Conservation (phyloP, 1,140 invertebrate species). For the Probaryconus sp. region DNA sequence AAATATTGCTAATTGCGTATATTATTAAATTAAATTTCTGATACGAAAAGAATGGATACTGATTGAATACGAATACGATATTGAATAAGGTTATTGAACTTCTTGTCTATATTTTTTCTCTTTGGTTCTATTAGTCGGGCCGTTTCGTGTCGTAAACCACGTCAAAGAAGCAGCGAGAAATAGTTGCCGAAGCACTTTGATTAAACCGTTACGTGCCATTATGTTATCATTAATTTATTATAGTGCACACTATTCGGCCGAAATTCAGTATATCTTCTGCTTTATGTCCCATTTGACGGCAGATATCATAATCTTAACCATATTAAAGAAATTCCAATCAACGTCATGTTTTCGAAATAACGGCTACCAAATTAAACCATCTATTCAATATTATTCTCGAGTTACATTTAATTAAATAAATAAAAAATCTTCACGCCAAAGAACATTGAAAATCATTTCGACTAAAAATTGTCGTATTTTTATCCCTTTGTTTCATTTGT, state of each 20-base stretch:
- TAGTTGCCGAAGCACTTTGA: slow-evolving; percentile 42
- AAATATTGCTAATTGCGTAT: too few species aligned
- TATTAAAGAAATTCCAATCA: slow-evolving; percentile 27
- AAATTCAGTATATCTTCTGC: slow-evolving; percentile 26
- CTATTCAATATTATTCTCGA: too few species aligned
- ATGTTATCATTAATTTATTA: slow-evolving; percentile 54
- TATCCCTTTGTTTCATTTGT: too few species aligned
- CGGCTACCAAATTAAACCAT: too few species aligned
- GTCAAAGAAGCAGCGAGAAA: slow-evolving; percentile 35
- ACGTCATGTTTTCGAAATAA: slow-evolving; percentile 30
- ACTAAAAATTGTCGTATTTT: too few species aligned
- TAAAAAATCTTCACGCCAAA: too few species aligned
- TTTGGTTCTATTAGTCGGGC: slow-evolving; percentile 26
- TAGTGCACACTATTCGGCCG: slow-evolving; percentile 18
- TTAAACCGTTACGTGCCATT: slow-evolving; percentile 48
- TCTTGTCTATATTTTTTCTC: slow-evolving; percentile 34
- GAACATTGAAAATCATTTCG: too few species aligned
- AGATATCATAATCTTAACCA: slow-evolving; percentile 33
- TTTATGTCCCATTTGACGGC: slow-evolving; percentile 28
- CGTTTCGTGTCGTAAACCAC: slow-evolving; percentile 40
- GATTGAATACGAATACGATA: slow-evolving; percentile 12
- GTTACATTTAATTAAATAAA: too few species aligned
- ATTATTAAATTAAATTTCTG: too few species aligned
- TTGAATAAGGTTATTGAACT: slow-evolving; percentile 42
- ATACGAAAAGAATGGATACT: too few species aligned